Percentiles rank a stretch among this genome's conserved stretches.
phyloP scores from a whole-genome alignment of 2,888 invertebrate species.

The Ennomos fuscantarius region DNA sequence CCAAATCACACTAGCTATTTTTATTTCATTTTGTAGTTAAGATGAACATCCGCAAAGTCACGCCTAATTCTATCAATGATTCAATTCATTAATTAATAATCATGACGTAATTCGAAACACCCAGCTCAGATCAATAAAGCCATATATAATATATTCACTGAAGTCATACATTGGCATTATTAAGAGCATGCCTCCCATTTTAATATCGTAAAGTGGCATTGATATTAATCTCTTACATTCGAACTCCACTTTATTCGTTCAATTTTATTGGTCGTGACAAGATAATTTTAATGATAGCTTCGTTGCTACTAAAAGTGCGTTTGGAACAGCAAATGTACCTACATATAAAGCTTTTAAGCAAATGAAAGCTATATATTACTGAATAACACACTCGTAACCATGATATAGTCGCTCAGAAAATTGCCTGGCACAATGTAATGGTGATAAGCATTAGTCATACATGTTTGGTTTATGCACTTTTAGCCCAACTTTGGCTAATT shows the following conservation, averaged over 20 bases:
- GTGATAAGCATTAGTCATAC: conserved; percentile 63
- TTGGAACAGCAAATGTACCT: conserved; percentile 60
- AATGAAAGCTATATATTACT: conserved; percentile 79
- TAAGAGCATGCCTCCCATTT: conserved; percentile 19
- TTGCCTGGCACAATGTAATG: conserved; percentile 69
- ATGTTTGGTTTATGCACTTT: conserved; percentile 64
- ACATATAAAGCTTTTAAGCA: conserved; percentile 79
- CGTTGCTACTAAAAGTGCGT: conserved; percentile 65
- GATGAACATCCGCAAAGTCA: no score
- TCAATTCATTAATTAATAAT: no score
- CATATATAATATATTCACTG: neutral
- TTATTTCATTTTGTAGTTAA: no score
- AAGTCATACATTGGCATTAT: conserved; percentile 14
- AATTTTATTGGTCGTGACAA: conserved; percentile 60
- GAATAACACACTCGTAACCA: conserved; percentile 77
- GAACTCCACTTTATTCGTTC: conserved; percentile 59
- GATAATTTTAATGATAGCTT: conserved; percentile 72
- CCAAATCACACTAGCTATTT: no score
- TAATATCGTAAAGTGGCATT: conserved; percentile 37
- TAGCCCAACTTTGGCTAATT: conserved; percentile 58
- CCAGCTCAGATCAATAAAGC: neutral
- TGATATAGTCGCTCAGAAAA: conserved; percentile 75
- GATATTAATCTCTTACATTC: conserved; percentile 53
- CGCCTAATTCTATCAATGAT: no score
- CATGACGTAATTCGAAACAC: neutral